Evolutionary conservation across 37 sponge, comb jelly and placozoan genomes (phyloP), one percentile per base, ranked within the genome.

Genomic region (Hormiphora californensis): DNA sequence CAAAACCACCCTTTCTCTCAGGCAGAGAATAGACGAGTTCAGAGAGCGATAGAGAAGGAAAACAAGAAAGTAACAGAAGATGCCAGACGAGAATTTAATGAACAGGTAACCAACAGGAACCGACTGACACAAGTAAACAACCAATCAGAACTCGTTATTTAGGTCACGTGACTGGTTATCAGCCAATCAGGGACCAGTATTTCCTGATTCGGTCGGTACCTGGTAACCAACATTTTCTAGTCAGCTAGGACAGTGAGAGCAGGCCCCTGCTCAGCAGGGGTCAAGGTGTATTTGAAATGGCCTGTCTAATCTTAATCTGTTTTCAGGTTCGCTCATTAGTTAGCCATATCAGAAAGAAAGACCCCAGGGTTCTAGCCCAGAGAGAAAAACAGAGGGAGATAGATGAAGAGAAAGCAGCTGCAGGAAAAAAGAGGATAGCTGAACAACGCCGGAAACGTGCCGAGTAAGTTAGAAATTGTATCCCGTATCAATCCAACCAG

Each of bases 41-140:
- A 91, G 36, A 41, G 94, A 25, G 51, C 89, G 40, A 93, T 94
- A 91, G 98, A 97, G 86, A 94, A 94, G 78, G 98, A 97, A 46
- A 97, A 97, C 54, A 94, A 94, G 86, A 97, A 97, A 51, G 31
- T 92, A 30, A 51, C 94, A 69, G 94, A 94, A 54, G 89, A 91
- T 8, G 94, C 93, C 27, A 94, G 91, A 87, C 90, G 89, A 86
- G 89, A 92, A 57, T 88, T 90, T 19, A 97, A 94, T 54, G 98
- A 97, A 61, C 85, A 87, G 0, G 89, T 97, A 33, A 53, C 89
- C 67, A 92, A 21, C 19, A n/a, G n/a, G n/a, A n/a, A n/a, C n/a
- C n/a, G n/a, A n/a, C n/a, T n/a, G n/a, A n/a, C n/a, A n/a, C n/a
- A n/a, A n/a, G n/a, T n/a, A n/a, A n/a, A n/a, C n/a, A n/a, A n/a